Base-by-base conservation (phyloP, 2,113 vertebrate genomes). In the Pollachius pollachius region DNA sequence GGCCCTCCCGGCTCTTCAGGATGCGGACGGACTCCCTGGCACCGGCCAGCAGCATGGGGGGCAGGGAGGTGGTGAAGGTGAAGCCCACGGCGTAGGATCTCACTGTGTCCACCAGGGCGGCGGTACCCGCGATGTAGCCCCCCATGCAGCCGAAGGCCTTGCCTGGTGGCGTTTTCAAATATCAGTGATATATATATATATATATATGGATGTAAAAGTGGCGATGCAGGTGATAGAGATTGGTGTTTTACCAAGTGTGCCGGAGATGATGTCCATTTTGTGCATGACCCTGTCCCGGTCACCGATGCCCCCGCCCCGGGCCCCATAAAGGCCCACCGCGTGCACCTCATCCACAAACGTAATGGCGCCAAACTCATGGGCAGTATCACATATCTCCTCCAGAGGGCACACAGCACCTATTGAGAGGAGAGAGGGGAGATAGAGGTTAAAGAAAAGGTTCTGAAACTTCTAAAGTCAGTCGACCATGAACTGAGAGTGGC, bases 251-350 rank as follows among this genome's bases (percentile, higher is more conserved):
- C 97, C 95, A 0, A 98, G 94, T 0, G 96, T 98, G 65, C 96
- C 96, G 13, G 96, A 98, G 84, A 98, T 95, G 73, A 98, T 95
- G 85, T 98, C 96, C 94, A 97, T 97, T 86, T 98, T 98, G 63
- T 94, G 91, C 96, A 97, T 95, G 77, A 97, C 83, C 48, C 94
- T 94, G 16, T 98, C 96, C 3, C 95, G 89, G 75, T 98, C 96
- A 3, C 96, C 96, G 11, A 97, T 96, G 0, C 97, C 96, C 0
- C 96, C 96, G 0, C 97, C 97, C 67, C 65, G 88, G 58, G 93
- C 63, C 1, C 96, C 95, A 0, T 98, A 97, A 7, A 98, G 84
- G 52, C 96, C 96, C 62, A 97, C 95, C 0, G 95, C 97, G 0
- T 98, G 95, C 16, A 97, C 96, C 79, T 97, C 96, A 16, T 98